Conservation (phyloP, 2,113 vertebrate species). For the Stegastes partitus region DNA sequence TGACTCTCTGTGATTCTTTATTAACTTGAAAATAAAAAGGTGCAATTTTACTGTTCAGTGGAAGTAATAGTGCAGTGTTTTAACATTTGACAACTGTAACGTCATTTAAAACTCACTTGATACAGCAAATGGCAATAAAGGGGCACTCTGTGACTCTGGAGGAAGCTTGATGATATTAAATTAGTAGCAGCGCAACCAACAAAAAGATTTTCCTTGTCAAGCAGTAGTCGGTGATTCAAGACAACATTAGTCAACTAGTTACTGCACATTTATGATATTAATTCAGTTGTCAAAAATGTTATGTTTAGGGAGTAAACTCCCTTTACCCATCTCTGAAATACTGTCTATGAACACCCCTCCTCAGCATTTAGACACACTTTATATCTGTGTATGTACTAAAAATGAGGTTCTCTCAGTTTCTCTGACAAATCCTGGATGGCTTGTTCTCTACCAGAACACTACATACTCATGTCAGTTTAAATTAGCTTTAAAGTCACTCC, state of each 20-base stretch:
- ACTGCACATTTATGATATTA: too few species aligned
- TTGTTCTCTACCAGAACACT: background rate
- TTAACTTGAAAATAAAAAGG: background rate
- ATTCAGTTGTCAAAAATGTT: too few species aligned
- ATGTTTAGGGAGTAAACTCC: background rate
- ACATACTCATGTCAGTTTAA: background rate
- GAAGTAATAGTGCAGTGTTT: background rate
- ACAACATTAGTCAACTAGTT: too few species aligned
- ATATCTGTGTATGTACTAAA: background rate
- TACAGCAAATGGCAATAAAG: background rate
- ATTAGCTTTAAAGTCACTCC: background rate
- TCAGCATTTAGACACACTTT: background rate
- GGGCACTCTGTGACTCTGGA: too few species aligned
- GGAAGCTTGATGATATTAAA: too few species aligned
- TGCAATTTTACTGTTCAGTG: background rate
- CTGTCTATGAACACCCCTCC: background rate
- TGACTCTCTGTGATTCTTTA: background rate
- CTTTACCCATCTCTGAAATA: background rate
- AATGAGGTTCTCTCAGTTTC: background rate
- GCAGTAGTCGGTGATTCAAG: too few species aligned
- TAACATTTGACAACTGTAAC: background rate
- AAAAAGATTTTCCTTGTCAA: too few species aligned
- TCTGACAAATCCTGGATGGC: background rate
- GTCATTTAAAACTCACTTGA: background rate
- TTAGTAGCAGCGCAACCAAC: too few species aligned